Base-by-base conservation (phyloP, 2,113 vertebrate genomes). In the Mesoclemmys tuberculata region DNA sequence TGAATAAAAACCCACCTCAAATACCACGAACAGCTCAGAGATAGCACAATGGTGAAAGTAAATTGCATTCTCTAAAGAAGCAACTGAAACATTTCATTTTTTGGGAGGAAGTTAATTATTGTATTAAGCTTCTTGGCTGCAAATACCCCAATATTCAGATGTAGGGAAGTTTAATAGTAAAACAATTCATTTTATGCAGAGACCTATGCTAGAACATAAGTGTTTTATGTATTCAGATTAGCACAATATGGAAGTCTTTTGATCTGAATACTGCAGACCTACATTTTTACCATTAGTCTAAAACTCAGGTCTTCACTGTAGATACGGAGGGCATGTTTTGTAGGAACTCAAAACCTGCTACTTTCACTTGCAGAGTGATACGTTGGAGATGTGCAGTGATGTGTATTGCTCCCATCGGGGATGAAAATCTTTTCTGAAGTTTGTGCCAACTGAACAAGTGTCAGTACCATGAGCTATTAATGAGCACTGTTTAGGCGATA, bases 381-480 rank as follows among this genome's bases (percentile, higher is more conserved):
- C 22, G 10, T 44, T 44, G 83, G 56, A 21, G 80, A n/a, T 56
- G 35, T 1, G 11, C 74, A 88, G 51, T 9, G 58, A 90, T 77
- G 87, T 94, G 27, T 12, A 41, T 16, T 82, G 81, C 82, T 96
- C 90, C 95, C 87, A 90, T 52, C 80, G 56, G 85, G 87, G 91
- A 82, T 71, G 85, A 48, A 97, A 96, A 96, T 95, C 89, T 97
- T 92, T 92, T 97, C 92, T 80, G 80, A 41, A 94, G 84, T 68
- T 90, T 58, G 82, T 81, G 94, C 93, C 95, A 97, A 95, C 41
- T 88, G 74, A 97, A 94, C 75, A 81, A 80, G 88, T 77, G 75
- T 54, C 94, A 83, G 86, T 55, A 95, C 35, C 68, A 89, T 77
- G 94, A 82, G 86, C 55, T 81, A 93, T 96, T 95, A 87, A 95